A percentile compares a stretch with the other conserved stretches of the same genome.
phyloP scores from a whole-genome alignment of 2,888 invertebrate species.

The Holacanthella duospinosa region DNA sequence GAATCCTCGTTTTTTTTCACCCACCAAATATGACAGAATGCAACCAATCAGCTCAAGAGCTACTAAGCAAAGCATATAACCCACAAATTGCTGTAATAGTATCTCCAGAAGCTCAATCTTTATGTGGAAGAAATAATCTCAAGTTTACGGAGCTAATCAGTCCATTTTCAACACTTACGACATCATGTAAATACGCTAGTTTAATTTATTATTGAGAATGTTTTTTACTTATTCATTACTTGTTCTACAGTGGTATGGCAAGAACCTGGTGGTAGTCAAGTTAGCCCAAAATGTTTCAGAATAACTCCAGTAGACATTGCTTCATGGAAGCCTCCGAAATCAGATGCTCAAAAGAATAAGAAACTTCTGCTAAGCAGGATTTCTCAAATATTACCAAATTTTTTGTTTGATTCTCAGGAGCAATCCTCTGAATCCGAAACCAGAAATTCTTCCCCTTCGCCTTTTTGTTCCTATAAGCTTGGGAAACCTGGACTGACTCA shows the following conservation, averaged over 20 bases:
- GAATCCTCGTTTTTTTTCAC: background rate
- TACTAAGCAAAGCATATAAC: slow-evolving; percentile 53
- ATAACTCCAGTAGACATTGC: slow-evolving; percentile 28
- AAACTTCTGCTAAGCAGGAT: slow-evolving; percentile 22
- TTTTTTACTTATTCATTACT: slow-evolving; percentile 15
- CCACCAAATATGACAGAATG: background rate
- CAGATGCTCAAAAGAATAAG: slow-evolving; percentile 24
- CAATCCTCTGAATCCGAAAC: background rate
- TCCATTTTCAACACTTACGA: slow-evolving; percentile 68
- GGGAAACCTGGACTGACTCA: slow-evolving; percentile 12
- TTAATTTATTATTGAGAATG: background rate
- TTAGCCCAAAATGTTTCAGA: slow-evolving; percentile 21
- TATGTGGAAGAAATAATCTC: slow-evolving; percentile 81
- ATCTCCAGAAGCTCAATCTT: slow-evolving; percentile 67
- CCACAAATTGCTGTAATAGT: slow-evolving; percentile 78
- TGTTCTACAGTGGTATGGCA: slow-evolving; percentile 44
- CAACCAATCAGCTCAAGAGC: background rate
- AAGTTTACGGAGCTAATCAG: slow-evolving; percentile 80
- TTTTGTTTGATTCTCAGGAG: background rate
- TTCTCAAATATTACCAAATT: slow-evolving; percentile 19
- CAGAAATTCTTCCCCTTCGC: background rate
- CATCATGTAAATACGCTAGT: slow-evolving; percentile 55
- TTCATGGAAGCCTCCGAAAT: slow-evolving; percentile 37
- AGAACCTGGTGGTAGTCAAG: slow-evolving; percentile 42
- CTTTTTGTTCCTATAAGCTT: slow-evolving; percentile 1